phyloP scores from a whole-genome alignment of 2,797 vertebrate genomes.

The Microctenopoma steveboyesi region DNA sequence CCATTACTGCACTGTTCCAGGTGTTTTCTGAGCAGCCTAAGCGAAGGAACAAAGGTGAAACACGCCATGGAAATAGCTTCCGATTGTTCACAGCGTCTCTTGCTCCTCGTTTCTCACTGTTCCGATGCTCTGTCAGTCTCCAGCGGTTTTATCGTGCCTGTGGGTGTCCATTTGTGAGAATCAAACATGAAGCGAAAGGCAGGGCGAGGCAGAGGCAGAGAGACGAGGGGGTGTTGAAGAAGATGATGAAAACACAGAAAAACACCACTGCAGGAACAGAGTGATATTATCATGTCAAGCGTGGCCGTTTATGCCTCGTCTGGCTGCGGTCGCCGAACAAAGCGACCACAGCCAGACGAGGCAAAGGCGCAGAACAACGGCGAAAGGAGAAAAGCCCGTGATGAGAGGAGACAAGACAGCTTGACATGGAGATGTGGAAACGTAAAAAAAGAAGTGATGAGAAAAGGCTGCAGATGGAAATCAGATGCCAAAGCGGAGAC shows the following conservation, averaged over 20 bases:
- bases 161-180: slow-evolving; percentile 26
- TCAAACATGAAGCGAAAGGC: slow-evolving; percentile 24
- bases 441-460: slow-evolving; percentile 44
- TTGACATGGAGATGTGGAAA: slow-evolving; percentile 32
- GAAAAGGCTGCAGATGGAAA: slow-evolving; percentile 24
- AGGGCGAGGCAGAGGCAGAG: slow-evolving; percentile 10
- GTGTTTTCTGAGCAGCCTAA: slow-evolving; percentile 21
- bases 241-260: slow-evolving; percentile 37
- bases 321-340: slow-evolving; percentile 41
- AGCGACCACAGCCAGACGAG: slow-evolving; percentile 40
- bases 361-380: slow-evolving; percentile 16
- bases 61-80: slow-evolving; percentile 16
- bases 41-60: slow-evolving; percentile 42
- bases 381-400: slow-evolving; percentile 12
- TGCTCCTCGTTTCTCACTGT: slow-evolving; percentile 3
- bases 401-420: slow-evolving; percentile 43
- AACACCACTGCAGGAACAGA: slow-evolving; percentile 48
- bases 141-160: slow-evolving; percentile 34
- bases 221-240: slow-evolving; percentile 13
- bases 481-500: slow-evolving; percentile 37
- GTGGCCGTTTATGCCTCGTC: slow-evolving; percentile 49
- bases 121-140: slow-evolving; percentile 9
- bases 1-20: not conserved
- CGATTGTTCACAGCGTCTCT: slow-evolving; percentile 24
- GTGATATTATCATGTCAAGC: slow-evolving; percentile 57